Conservation (phyloP, 2,797 vertebrate species). For the Gymnocypris eckloni region DNA sequence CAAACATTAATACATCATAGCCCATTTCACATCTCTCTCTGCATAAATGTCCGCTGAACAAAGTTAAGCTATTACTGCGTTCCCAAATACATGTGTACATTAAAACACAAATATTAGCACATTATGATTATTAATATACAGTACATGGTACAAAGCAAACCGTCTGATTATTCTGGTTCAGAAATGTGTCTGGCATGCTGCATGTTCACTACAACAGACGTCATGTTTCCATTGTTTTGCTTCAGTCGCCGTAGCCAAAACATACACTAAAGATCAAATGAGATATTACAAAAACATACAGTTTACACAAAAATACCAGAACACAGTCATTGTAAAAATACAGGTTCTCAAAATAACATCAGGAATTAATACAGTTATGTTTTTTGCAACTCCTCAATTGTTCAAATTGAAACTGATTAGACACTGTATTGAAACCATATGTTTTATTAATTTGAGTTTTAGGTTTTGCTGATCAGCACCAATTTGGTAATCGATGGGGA, state of each 20-base stretch:
- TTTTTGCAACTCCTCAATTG: conserved; percentile 38
- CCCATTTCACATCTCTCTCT: conserved; percentile 46
- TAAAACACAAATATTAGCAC: conserved; percentile 53
- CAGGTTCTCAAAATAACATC: conserved; percentile 49
- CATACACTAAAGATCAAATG: background rate
- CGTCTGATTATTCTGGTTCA: conserved; percentile 51
- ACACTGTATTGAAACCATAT: conserved; percentile 52
- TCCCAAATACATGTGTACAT: conserved; percentile 55
- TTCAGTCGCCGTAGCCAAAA: conserved; percentile 44
- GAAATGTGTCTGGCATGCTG: conserved; percentile 63
- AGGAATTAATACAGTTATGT: conserved; percentile 45
- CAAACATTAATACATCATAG: conserved; percentile 56
- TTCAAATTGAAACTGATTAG: conserved; percentile 41
- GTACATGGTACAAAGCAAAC: conserved; percentile 59
- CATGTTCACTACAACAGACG: conserved; percentile 54
- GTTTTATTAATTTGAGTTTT: conserved; percentile 2
- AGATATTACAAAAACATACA: conserved; percentile 58
- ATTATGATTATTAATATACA: conserved; percentile 61
- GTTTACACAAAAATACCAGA: conserved; percentile 60
- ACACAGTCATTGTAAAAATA: conserved; percentile 59
- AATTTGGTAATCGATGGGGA: background rate
- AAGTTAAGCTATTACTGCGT: conserved; percentile 47
- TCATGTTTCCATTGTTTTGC: conserved; percentile 49
- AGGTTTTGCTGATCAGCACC: background rate
- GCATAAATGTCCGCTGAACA: conserved; percentile 33